Conservation (phyloP, 1,140 invertebrate genomes). For the Hermatobates lingyangjiaoensis region DNA sequence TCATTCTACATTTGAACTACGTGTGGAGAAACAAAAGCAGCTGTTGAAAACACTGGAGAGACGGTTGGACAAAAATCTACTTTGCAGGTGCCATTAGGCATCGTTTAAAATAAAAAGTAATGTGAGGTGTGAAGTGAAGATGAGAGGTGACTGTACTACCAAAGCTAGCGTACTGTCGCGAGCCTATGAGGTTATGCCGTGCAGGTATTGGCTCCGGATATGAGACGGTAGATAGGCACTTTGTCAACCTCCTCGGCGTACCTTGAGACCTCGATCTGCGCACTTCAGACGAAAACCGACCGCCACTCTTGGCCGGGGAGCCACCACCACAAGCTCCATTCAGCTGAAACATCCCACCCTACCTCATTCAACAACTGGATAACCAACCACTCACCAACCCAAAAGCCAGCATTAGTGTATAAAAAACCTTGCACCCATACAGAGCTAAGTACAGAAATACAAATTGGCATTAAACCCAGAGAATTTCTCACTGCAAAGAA, state of each 20-base stretch:
- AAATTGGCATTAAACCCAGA: too few species aligned
- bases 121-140: neutral
- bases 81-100: slow-evolving; percentile 4
- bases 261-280: slow-evolving; percentile 67
- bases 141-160: slow-evolving; percentile 48
- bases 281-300: slow-evolving; percentile 19
- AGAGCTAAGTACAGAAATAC: too few species aligned
- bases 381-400: slow-evolving; percentile 7
- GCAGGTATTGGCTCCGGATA: slow-evolving; percentile 36
- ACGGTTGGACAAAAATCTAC: too few species aligned
- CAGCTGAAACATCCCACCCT: slow-evolving; percentile 36
- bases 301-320: neutral
- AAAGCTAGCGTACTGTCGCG: slow-evolving; percentile 82
- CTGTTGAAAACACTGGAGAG: too few species aligned
- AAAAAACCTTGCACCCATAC: neutral
- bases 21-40: too few species aligned
- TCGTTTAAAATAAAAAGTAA: neutral
- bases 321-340: slow-evolving; percentile 25
- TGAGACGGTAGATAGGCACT: slow-evolving; percentile 63
- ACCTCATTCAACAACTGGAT: slow-evolving; percentile 38
- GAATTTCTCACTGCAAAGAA: too few species aligned
- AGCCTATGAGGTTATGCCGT: slow-evolving; percentile 43
- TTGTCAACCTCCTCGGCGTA: slow-evolving; percentile 65
- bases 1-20: too few species aligned
- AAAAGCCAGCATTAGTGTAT: neutral